Evolutionary conservation across 2,888 invertebrate genomes (phyloP), one percentile per base, ranked within the genome.

Genomic region (Acanthosepion lycidas): DNA sequence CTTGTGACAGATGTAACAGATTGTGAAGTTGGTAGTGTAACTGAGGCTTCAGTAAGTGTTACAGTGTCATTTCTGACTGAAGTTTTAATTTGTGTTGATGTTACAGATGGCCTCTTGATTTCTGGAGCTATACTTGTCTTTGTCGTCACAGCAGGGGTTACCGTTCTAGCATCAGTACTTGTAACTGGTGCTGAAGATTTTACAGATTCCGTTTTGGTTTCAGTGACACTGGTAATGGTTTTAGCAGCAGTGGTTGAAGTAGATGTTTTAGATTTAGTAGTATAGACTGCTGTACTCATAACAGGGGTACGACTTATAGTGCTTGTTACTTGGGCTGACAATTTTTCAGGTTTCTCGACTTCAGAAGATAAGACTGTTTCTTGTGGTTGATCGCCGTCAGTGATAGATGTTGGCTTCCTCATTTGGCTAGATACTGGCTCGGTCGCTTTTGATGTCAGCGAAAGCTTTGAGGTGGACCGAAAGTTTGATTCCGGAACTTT

Each of bases 401-500:
- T 8, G 78, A 12, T 78, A 78, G 78, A 78, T 78, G n/a, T 33
- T 33, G 78, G n/a, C 78, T 78, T 78, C 78, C 33, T 78, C 78
- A 78, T 33, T 78, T 78, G 78, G 78, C 78, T 78, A 78, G 78
- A 78, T 18, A 78, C 78, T 33, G n/a, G 78, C 33, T 78, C 78
- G n/a, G n/a, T 5, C 5, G 5, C 33, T 33, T 78, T 78, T 15
- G n/a, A n/a, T 78, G 33, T 18, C 0, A 78, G n/a, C 3, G 78
- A 78, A 78, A 78, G 12, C 15, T 33, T 78, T 9, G 78, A 78
- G 9, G 78, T 78, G 94, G 78, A 55, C 9, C 26, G 91, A 53
- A 33, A 48, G 53, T n/a, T 92, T n/a, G 94, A 33, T 51, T 94
- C 94, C 28, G 55, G 42, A 59, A 28, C 48, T 53, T 94, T 42